phyloP scores from a whole-genome alignment of 2,797 vertebrate species.

The Cebuella pygmaea region DNA sequence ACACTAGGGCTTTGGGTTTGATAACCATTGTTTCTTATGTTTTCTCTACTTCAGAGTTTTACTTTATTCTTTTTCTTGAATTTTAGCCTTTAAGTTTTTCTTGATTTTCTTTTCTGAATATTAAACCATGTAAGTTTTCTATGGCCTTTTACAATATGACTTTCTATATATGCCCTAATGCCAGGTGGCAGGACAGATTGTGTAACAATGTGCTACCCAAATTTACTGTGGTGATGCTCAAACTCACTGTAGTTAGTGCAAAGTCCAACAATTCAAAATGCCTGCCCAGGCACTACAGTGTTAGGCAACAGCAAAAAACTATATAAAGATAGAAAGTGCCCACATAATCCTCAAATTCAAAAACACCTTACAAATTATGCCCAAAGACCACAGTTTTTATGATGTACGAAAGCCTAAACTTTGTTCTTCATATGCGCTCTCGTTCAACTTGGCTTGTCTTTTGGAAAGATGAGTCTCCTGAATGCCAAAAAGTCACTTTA shows the following conservation, averaged over 20 bases:
- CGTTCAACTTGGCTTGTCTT: conserved; percentile 36
- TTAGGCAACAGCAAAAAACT: neutral
- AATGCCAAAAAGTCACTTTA: conserved; percentile 61
- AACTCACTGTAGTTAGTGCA: neutral
- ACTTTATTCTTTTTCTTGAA: neutral
- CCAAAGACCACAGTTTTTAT: neutral
- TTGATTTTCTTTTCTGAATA: neutral
- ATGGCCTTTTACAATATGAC: neutral
- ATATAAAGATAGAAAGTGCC: neutral
- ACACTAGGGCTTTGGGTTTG: neutral
- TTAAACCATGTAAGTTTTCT: neutral
- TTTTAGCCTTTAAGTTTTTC: neutral
- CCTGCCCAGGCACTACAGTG: neutral
- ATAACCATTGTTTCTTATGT: neutral
- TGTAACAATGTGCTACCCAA: neutral
- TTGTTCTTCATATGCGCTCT: neutral
- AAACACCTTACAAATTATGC: neutral
- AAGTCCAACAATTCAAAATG: neutral
- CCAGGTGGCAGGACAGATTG: neutral
- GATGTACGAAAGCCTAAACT: neutral
- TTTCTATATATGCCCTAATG: neutral
- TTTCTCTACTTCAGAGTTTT: neutral
- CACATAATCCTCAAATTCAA: neutral
- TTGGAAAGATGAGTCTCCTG: neutral
- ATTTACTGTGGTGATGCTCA: neutral